A percentile compares a stretch with the other conserved stretches of the same genome.
Evolutionary conservation across 2,888 invertebrate genomes (phyloP).

Genomic region (Rhimphoctona megacephalus): DNA sequence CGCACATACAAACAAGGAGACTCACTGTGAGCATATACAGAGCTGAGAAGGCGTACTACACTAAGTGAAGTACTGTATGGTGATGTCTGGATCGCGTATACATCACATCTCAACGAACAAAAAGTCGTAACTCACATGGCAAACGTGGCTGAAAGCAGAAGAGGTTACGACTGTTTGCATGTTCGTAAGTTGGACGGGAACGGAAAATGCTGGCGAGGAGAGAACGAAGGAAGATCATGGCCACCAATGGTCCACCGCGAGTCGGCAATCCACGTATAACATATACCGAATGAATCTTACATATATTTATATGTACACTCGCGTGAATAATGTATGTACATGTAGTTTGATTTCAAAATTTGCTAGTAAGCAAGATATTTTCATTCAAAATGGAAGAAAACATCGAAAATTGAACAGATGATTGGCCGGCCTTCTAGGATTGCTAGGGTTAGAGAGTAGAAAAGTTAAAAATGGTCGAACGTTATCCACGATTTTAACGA

Average conservation of each 20-base stretch:
- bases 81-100: constrained; percentile 20
- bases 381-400: background rate
- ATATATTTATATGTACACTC: background rate
- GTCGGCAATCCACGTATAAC: background rate
- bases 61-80: constrained; percentile 27
- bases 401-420: background rate
- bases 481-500: background rate
- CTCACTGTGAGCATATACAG: constrained; percentile 19
- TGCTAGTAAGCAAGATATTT: background rate
- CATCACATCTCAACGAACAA: background rate
- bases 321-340: constrained; percentile 45
- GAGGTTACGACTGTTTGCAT: background rate
- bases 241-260: constrained; percentile 19
- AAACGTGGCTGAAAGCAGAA: background rate
- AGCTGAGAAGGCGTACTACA: background rate
- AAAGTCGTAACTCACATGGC: background rate
- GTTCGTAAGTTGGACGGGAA: background rate
- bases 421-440: background rate
- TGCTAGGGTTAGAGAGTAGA: background rate
- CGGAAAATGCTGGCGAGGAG: constrained; percentile 3
- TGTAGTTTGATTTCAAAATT: constrained; percentile 35
- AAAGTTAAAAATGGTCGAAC: background rate
- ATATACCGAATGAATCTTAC: background rate
- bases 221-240: constrained; percentile 30
- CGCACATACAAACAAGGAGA: constrained; percentile 57